Conservation (phyloP, 2,888 invertebrate genomes). For the Stegophylla sp. region DNA sequence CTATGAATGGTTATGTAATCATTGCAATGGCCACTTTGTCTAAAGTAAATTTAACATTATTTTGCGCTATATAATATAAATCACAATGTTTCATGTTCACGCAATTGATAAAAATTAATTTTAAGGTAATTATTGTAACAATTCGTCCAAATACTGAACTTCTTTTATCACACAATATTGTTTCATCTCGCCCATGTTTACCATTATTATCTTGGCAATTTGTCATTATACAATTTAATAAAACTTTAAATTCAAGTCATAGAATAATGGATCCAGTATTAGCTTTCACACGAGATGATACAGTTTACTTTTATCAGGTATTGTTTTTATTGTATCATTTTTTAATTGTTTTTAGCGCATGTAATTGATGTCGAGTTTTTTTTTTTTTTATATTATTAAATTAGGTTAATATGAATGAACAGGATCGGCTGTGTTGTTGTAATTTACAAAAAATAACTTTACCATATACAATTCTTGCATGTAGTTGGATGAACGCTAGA, state of each 20-base stretch:
- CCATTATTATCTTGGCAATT: constrained; percentile 94
- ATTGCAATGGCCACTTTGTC: constrained; percentile 94
- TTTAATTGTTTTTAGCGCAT: constrained; percentile 22
- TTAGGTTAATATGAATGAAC: constrained; percentile 68
- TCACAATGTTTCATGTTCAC: neutral
- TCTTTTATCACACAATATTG: constrained; percentile 78
- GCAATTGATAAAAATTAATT: constrained; percentile 24
- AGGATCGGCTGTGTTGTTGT: constrained; percentile 69
- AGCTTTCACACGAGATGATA: constrained; percentile 84
- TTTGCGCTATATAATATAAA: neutral
- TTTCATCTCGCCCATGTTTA: constrained; percentile 75
- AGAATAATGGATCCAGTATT: constrained; percentile 83
- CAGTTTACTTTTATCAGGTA: constrained; percentile 85
- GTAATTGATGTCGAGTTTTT: constrained; percentile 25
- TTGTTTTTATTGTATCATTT: constrained; percentile 62
- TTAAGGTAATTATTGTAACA: constrained; percentile 77
- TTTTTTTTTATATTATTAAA: constrained; percentile 61
- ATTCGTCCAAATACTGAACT: constrained; percentile 80
- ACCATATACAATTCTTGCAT: constrained; percentile 76
- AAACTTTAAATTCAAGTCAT: constrained; percentile 65
- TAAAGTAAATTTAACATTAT: constrained; percentile 70
- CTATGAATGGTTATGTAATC: constrained; percentile 77
- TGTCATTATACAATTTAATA: constrained; percentile 79
- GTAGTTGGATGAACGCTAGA: constrained; percentile 82
- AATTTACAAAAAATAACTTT: constrained; percentile 76